phyloP scores from a whole-genome alignment of 2,888 invertebrate genomes.

The Didymodactylos carnosus region DNA sequence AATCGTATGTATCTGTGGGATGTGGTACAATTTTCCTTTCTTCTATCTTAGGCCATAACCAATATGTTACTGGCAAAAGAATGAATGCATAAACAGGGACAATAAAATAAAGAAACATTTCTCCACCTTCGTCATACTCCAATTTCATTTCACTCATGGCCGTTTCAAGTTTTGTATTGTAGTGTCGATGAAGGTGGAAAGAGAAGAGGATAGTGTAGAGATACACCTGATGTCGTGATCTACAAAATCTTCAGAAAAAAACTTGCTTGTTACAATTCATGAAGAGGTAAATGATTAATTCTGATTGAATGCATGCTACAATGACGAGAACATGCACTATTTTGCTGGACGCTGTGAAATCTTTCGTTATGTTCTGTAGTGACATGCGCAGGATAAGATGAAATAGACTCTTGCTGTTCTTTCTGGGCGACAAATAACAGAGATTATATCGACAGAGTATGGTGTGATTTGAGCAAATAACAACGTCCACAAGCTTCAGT shows the following conservation, averaged over 20 bases:
- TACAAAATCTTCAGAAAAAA: no score
- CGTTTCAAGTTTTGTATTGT: no score
- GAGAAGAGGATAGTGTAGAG: no score
- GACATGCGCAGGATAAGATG: background rate
- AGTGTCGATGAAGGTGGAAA: no score
- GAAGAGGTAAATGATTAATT: no score
- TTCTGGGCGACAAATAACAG: background rate
- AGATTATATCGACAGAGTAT: background rate
- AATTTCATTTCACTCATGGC: conserved; percentile 5
- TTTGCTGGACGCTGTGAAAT: background rate
- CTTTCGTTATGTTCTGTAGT: background rate
- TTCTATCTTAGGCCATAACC: conserved; percentile 72
- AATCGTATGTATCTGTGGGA: conserved; percentile 59
- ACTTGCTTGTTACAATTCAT: no score
- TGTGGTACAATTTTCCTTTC: conserved; percentile 47
- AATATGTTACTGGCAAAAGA: conserved; percentile 84
- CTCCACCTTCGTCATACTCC: conserved; percentile 85
- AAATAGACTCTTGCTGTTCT: background rate
- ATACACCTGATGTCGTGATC: no score
- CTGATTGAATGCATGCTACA: no score
- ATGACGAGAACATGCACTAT: background rate
- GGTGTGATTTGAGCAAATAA: background rate
- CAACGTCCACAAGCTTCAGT: background rate
- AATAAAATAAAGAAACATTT: conserved; percentile 94
- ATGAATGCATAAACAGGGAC: conserved; percentile 83